These are phyloP conservation scores for Acanthochromis polyacanthus DNA, from an alignment of 2,113 vertebrate species.

Conservation along the genomic window DNA sequence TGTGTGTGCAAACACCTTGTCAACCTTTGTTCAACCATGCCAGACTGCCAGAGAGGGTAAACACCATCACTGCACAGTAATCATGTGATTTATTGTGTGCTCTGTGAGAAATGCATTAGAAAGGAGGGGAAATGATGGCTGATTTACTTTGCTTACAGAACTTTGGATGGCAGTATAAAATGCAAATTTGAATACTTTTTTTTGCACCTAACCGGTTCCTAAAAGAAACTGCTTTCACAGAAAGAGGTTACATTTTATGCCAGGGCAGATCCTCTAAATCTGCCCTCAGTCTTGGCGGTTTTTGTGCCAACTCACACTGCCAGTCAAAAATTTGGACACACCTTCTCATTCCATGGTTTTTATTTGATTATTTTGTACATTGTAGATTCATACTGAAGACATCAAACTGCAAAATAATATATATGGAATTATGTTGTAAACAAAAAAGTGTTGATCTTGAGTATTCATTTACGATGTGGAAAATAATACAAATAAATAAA, in stretches of 20 bases:
- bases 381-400: no score
- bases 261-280: conserved; percentile 11
- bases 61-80: neutral
- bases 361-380: no score
- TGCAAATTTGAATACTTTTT: no score
- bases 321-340: no score
- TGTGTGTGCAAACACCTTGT: conserved; percentile 24
- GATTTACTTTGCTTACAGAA: no score
- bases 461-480: no score
- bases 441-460: no score
- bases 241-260: neutral
- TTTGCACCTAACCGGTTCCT: neutral
- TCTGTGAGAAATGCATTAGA: conserved; percentile 1
- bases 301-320: neutral
- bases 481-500: no score
- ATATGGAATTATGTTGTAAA: no score
- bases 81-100: neutral
- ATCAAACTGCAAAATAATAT: no score
- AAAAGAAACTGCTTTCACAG: neutral
- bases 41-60: conserved; percentile 8
- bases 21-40: conserved; percentile 19
- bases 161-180: neutral
- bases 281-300: neutral
- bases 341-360: no score
- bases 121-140: neutral